phyloP scores from a whole-genome alignment of 2,888 invertebrate genomes.

The Meiosimyza platycephala region DNA sequence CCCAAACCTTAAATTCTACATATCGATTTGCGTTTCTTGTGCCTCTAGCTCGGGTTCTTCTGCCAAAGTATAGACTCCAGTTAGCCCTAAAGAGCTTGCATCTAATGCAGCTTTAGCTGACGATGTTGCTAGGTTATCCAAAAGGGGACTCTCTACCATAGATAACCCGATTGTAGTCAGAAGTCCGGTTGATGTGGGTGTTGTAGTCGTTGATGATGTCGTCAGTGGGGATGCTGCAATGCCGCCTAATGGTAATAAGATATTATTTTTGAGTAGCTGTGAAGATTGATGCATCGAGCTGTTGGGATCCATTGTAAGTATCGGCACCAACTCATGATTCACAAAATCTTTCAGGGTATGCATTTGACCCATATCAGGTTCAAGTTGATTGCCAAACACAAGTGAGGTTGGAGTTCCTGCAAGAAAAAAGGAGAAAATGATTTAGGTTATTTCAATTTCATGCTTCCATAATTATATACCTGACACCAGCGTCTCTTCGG shows the following conservation, averaged over 20 bases:
- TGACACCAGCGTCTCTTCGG: slow-evolving; percentile 71
- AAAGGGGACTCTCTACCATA: slow-evolving; percentile 48
- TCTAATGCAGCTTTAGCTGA: slow-evolving; percentile 51
- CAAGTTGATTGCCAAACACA: slow-evolving; percentile 55
- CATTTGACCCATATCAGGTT: slow-evolving; percentile 56
- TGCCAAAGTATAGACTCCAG: slow-evolving; percentile 71
- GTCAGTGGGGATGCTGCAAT: slow-evolving; percentile 36
- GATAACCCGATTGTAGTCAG: slow-evolving; percentile 45
- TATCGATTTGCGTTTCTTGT: slow-evolving; percentile 65
- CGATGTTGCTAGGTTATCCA: slow-evolving; percentile 53
- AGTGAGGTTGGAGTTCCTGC: slow-evolving; percentile 70
- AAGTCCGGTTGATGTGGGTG: slow-evolving; percentile 46
- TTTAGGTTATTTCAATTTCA: neutral
- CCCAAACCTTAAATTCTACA: slow-evolving; percentile 46
- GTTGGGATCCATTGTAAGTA: slow-evolving; percentile 66
- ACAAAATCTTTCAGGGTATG: slow-evolving; percentile 66
- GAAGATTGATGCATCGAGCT: slow-evolving; percentile 48
- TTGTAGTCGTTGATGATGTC: slow-evolving; percentile 42
- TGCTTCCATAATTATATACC: slow-evolving; percentile 50
- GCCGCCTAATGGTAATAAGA: slow-evolving; percentile 48
- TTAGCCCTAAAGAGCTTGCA: slow-evolving; percentile 57
- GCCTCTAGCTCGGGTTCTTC: slow-evolving; percentile 71
- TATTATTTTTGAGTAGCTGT: slow-evolving; percentile 48
- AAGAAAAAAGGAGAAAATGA: slow-evolving; percentile 15
- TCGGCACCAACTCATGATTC: slow-evolving; percentile 67